These are phyloP conservation scores for Toxotes jaculatrix DNA, from an alignment of 2,113 vertebrate species.

Conservation along the genomic window DNA sequence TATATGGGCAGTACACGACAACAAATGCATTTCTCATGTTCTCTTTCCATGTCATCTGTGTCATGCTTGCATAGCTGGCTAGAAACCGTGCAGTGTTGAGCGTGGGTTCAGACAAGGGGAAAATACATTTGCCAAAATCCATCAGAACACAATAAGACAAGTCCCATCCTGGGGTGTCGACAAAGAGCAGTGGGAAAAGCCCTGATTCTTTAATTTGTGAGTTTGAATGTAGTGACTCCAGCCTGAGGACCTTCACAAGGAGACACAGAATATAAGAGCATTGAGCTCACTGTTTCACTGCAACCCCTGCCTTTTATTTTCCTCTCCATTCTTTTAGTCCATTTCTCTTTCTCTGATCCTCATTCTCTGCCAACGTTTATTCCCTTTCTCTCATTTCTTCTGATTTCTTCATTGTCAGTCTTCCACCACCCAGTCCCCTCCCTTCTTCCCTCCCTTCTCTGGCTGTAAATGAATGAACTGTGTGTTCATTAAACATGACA, in stretches of 20 bases:
- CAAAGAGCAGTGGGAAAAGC: constrained; percentile 23
- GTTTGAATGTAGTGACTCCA: constrained; percentile 38
- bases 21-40: constrained; percentile 56
- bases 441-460: constrained; percentile 11
- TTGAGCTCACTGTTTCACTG: constrained; percentile 11
- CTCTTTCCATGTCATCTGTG: neutral
- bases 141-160: constrained; percentile 10
- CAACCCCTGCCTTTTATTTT: constrained; percentile 4
- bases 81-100: neutral
- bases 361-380: constrained; percentile 4
- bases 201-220: constrained; percentile 34
- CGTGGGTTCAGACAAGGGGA: neutral
- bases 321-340: constrained; percentile 10
- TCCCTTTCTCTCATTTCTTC: constrained; percentile 32
- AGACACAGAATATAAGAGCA: constrained; percentile 19
- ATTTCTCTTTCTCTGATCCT: constrained; percentile 8
- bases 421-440: neutral
- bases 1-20: constrained; percentile 9
- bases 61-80: constrained; percentile 4
- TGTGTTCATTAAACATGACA: constrained; percentile 73
- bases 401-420: constrained; percentile 39
- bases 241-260: constrained; percentile 41
- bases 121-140: constrained; percentile 34
- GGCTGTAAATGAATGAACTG: constrained; percentile 66
- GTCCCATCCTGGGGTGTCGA: constrained; percentile 17